Percentiles rank a stretch among this genome's conserved stretches.
phyloP scores from a whole-genome alignment of 2,888 invertebrate genomes.

The Luperina testacea region DNA sequence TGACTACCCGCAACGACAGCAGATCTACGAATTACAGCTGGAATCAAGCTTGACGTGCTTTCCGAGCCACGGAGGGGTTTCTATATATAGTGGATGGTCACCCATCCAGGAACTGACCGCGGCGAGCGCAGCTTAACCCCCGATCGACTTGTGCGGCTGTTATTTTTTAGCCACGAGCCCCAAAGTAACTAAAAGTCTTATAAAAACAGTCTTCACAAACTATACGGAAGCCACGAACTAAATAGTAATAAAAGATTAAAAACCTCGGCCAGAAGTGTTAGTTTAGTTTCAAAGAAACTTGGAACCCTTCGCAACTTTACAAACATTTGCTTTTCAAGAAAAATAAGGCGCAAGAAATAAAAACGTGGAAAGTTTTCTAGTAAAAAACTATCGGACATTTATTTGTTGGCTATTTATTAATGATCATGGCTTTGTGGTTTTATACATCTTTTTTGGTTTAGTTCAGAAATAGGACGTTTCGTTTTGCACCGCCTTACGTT shows the following conservation, averaged over 20 bases:
- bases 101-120: background rate
- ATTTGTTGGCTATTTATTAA: conserved; percentile 52
- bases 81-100: background rate
- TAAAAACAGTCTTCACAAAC: conserved; percentile 1
- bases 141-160: background rate
- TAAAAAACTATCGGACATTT: conserved; percentile 49
- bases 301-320: conserved; percentile 34
- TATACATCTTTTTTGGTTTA: background rate
- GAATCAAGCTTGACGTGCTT: background rate
- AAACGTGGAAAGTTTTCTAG: conserved; percentile 47
- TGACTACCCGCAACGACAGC: background rate
- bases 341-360: conserved; percentile 50
- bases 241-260: conserved; percentile 53
- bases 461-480: background rate
- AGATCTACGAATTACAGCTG: background rate
- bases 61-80: background rate
- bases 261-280: conserved; percentile 45
- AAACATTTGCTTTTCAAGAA: conserved; percentile 57
- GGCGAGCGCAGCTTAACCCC: background rate
- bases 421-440: background rate
- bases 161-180: background rate
- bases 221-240: conserved; percentile 10
- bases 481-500: background rate
- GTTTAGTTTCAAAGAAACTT: conserved; percentile 52
- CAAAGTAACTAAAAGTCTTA: background rate